Base-by-base conservation (phyloP, 2,888 invertebrate species). In the Euproctis similis region DNA sequence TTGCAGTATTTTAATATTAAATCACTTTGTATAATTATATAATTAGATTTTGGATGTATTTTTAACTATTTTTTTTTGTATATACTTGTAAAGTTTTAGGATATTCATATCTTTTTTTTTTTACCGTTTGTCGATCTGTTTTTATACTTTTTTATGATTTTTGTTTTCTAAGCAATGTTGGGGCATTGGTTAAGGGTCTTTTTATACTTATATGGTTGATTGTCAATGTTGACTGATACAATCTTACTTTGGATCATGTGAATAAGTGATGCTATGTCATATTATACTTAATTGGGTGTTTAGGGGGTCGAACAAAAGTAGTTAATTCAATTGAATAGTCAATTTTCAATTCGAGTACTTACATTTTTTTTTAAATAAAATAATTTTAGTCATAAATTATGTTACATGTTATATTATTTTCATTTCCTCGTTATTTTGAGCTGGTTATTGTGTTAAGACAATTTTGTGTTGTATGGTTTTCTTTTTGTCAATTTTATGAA, bases 41-140 rank as follows among this genome's bases (percentile, higher is more conserved):
- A 59, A 57, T n/a, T n/a, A n/a, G n/a, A n/a, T 63, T 77, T 80
- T 80, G 65, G 72, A 78, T 65, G 70, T 65, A 62, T 70, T 69
- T 76, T 69, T 59, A n/a, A 8, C 36, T 46, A n/a, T n/a, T n/a
- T 60, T 8, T 60, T 67, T 76, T 71, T 82, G 78, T 82, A 82
- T 62, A 81, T 80, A 78, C 61, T 64, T 82, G 82, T 84, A 84
- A 63, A 81, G 75, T 74, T 72, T 55, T 82, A 80, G 71, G 60
- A 59, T 71, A 69, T 63, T 46, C 6, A 4, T 69, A 46, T 49
- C 59, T 61, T 49, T n/a, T n/a, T n/a, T n/a, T n/a, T n/a, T 65
- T 66, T 60, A 55, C 56, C 47, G 41, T 62, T 68, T 57, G 69
- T 70, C 71, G 72, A 72, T 74, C 61, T 75, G 70, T 68, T 67